Percentiles rank a stretch among this genome's conserved stretches.
Evolutionary conservation across 2,113 vertebrate genomes (phyloP).

Genomic region (Brachypodius melanocephalos): DNA sequence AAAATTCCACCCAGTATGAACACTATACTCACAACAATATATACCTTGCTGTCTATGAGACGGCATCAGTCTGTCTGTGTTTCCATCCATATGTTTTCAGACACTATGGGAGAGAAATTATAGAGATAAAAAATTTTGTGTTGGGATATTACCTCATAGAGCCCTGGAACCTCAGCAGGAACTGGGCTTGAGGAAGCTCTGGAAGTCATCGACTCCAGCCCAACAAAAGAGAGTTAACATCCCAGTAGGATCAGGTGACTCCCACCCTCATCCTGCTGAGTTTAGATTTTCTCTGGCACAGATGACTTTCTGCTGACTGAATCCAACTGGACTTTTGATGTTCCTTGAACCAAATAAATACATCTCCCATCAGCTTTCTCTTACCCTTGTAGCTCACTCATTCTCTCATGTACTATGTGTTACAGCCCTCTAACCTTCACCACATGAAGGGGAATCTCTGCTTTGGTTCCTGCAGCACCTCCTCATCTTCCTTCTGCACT

Average conservation of each 20-base stretch:
- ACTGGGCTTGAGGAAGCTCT: not conserved
- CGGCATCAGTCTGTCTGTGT: not conserved
- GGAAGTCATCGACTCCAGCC: not conserved
- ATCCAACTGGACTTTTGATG: not conserved
- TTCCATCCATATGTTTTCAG: not conserved
- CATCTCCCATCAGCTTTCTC: not conserved
- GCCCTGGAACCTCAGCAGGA: rapidly evolving
- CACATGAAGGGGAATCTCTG: not conserved
- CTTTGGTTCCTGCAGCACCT: not conserved
- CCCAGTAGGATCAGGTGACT: not conserved
- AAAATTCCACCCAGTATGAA: not conserved
- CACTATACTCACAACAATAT: not conserved
- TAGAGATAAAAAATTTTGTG: not conserved
- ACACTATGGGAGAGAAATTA: not conserved
- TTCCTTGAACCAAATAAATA: not conserved
- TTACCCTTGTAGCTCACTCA: not conserved
- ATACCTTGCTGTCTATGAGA: not conserved
- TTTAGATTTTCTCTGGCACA: not conserved
- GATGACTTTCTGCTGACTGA: not conserved
- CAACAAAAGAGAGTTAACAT: not conserved
- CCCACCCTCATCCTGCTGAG: not conserved
- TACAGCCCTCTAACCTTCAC: not conserved
- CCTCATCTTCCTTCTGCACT: too few relatives aligned
- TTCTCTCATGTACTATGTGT: not conserved
- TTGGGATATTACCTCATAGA: not conserved